Conservation (phyloP, 2,797 vertebrate genomes). For the Semotilus atromaculatus region DNA sequence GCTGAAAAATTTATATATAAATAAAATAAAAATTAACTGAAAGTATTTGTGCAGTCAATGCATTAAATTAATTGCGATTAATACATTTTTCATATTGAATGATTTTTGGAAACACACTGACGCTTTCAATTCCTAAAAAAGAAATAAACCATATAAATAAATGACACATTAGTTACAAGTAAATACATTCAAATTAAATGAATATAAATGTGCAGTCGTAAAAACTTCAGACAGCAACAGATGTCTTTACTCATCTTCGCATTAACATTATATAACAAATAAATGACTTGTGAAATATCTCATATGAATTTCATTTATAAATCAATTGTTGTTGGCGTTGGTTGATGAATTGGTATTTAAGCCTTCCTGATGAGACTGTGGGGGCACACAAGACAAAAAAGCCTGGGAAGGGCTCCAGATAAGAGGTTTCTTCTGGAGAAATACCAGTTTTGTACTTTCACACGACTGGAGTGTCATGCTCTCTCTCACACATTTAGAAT, state of each 20-base stretch:
- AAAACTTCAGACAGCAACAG: not conserved
- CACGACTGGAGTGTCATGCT: not conserved
- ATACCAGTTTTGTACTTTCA: constrained; percentile 25
- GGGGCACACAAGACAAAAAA: not conserved
- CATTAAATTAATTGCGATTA: not conserved
- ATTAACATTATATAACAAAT: not conserved
- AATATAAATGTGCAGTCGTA: not conserved
- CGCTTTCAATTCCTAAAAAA: not conserved
- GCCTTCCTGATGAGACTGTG: not conserved
- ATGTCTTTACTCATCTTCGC: too few relatives aligned
- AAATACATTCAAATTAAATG: not conserved
- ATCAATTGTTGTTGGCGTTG: not conserved
- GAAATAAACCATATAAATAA: not conserved
- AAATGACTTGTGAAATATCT: not conserved
- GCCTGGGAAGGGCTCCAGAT: constrained; percentile 15
- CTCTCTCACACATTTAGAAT: constrained; percentile 20
- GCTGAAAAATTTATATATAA: not conserved
- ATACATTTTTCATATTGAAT: not conserved
- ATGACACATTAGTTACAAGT: not conserved
- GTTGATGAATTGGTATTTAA: not conserved
- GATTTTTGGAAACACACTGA: not conserved
- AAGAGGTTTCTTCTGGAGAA: constrained; percentile 6
- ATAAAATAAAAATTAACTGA: too few relatives aligned
- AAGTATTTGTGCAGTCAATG: too few relatives aligned
- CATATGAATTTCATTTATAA: not conserved